Conservation (phyloP, 2,888 invertebrate species). For the Melinaea menophilus region DNA sequence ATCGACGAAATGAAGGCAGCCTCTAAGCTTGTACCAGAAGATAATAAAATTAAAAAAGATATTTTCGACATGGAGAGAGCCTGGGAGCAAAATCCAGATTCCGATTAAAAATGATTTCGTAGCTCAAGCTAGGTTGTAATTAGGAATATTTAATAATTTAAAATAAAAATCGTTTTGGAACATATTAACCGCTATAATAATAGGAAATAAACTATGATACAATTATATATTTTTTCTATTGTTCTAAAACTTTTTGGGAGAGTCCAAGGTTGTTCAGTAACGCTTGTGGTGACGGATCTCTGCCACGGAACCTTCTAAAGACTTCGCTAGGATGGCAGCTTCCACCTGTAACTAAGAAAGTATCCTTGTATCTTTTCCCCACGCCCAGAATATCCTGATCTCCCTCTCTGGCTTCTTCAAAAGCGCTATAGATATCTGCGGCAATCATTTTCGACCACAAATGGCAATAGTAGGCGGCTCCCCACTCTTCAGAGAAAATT, state of each 20-base stretch:
- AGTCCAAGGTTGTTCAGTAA: constrained; percentile 82
- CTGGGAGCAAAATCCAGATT: constrained; percentile 86
- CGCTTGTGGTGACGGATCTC: constrained; percentile 93
- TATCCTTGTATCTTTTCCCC: constrained; percentile 86
- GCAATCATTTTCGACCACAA: constrained; percentile 94
- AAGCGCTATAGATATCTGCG: constrained; percentile 92
- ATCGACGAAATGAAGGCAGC: constrained; percentile 87
- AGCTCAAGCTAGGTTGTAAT: background rate
- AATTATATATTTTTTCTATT: constrained; percentile 41
- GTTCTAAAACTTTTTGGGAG: constrained; percentile 56
- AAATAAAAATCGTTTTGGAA: constrained; percentile 25
- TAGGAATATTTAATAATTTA: constrained; percentile 14
- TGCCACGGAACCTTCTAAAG: constrained; percentile 93
- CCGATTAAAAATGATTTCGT: constrained; percentile 44
- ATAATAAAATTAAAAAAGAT: constrained; percentile 79
- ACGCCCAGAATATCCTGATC: constrained; percentile 76
- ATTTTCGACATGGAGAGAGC: constrained; percentile 86
- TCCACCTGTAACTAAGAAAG: constrained; percentile 90
- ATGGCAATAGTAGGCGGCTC: constrained; percentile 90
- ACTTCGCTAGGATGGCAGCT: constrained; percentile 89
- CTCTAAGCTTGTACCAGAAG: constrained; percentile 80
- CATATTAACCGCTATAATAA: constrained; percentile 45
- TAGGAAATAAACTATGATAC: constrained; percentile 50
- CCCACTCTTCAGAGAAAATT: constrained; percentile 90
- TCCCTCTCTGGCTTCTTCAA: constrained; percentile 81